phyloP scores from a whole-genome alignment of 2,888 invertebrate species.

The Habrosyne pyritoides region DNA sequence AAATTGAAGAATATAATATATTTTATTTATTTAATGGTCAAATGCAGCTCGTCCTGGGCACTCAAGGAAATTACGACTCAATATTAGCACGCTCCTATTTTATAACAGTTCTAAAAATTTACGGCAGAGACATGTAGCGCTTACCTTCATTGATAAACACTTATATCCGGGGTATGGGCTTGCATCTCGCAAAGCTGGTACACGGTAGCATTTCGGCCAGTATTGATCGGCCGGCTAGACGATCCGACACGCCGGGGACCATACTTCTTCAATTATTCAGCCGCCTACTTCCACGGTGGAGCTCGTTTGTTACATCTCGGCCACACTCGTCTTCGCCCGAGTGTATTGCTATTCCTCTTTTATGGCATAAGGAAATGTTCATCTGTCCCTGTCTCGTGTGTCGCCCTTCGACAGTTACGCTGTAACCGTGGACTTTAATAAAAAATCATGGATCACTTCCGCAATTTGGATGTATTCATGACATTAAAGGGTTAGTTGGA shows the following conservation, averaged over 20 bases:
- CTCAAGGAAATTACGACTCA: too few relatives aligned
- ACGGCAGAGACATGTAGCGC: background rate
- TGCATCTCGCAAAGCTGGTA: conserved; percentile 11
- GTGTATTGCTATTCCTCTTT: conserved; percentile 58
- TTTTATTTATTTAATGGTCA: too few relatives aligned
- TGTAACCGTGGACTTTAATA: conserved; percentile 35
- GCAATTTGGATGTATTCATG: conserved; percentile 34
- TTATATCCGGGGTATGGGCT: background rate
- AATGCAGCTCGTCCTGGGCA: too few relatives aligned
- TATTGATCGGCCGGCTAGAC: conserved; percentile 64
- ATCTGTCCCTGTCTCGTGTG: conserved; percentile 37
- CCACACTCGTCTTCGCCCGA: conserved; percentile 21
- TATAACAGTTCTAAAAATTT: background rate
- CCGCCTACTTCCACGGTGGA: conserved; percentile 41
- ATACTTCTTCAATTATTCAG: conserved; percentile 76
- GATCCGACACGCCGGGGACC: conserved; percentile 56
- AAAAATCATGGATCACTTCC: conserved; percentile 38
- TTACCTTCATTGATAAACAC: background rate
- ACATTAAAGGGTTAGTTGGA: conserved; percentile 17
- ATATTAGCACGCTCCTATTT: background rate
- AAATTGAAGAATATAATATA: too few relatives aligned
- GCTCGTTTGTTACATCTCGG: conserved; percentile 52
- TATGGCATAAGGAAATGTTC: conserved; percentile 44
- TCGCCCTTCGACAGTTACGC: conserved; percentile 23
- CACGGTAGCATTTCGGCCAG: conserved; percentile 29